Percentiles rank a stretch among this genome's conserved stretches.
Conservation (phyloP, 2,113 vertebrate genomes). For the Tragulus kanchil region DNA sequence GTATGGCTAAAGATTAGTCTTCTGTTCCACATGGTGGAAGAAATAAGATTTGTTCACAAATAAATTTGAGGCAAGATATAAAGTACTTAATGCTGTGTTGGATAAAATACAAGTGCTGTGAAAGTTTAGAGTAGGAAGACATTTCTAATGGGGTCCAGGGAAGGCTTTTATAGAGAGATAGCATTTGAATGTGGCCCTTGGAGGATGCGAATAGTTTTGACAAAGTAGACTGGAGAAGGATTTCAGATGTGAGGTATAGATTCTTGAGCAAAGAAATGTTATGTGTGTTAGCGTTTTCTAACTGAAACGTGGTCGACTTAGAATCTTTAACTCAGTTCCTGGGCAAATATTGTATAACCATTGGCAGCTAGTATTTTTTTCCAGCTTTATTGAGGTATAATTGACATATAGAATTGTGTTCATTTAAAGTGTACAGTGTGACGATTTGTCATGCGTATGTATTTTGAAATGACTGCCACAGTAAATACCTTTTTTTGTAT, state of each 20-base stretch:
- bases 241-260: slow-evolving; percentile 1
- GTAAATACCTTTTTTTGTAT: not conserved
- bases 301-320: slow-evolving; percentile 34
- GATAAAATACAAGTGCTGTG: slow-evolving; percentile 34
- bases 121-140: slow-evolving; percentile 8
- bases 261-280: slow-evolving; percentile 46
- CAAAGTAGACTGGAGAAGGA: not conserved
- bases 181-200: slow-evolving; percentile 26
- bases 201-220: not conserved
- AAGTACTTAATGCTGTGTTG: not conserved
- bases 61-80: slow-evolving; percentile 32
- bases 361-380: not conserved
- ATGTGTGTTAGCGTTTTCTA: slow-evolving; percentile 30
- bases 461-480: not conserved
- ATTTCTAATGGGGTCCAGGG: slow-evolving; percentile 35
- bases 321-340: slow-evolving; percentile 43
- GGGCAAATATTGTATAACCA: not conserved
- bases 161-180: slow-evolving; percentile 14
- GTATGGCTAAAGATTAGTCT: slow-evolving; percentile 38
- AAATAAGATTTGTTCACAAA: slow-evolving; percentile 23
- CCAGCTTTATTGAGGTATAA: not conserved
- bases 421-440: not conserved
- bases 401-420: not conserved
- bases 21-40: slow-evolving; percentile 12
- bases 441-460: not conserved